Conservation (phyloP, 2,113 vertebrate genomes). For the Cepphus grylle region DNA sequence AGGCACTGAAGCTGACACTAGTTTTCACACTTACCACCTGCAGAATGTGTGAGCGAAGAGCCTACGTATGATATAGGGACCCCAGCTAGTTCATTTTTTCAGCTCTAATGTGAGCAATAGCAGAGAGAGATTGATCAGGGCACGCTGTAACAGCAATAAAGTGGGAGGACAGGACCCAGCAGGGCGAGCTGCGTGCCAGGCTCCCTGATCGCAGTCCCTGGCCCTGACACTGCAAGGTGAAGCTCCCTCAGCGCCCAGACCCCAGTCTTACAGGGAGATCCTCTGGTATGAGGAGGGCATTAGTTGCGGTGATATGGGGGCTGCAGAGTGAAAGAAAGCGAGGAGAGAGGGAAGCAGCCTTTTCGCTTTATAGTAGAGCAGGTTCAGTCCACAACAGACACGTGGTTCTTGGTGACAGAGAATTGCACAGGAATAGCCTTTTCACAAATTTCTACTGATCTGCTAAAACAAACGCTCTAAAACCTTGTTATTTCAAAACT, state of each 20-base stretch:
- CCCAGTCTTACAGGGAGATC: background rate
- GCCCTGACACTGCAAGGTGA: background rate
- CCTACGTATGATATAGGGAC: background rate
- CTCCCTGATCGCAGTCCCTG: too few species aligned
- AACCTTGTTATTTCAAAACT: background rate
- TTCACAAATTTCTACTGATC: background rate
- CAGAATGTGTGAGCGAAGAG: background rate
- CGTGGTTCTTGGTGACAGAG: background rate
- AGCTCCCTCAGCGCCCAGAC: background rate
- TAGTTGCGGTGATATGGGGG: background rate
- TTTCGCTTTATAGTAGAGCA: accelerated
- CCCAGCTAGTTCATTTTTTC: background rate
- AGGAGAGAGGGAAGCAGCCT: background rate
- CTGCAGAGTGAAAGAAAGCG: background rate
- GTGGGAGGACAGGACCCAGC: background rate
- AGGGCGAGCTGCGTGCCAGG: background rate
- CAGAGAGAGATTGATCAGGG: background rate
- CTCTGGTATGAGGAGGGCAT: accelerated
- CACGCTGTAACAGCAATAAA: accelerated
- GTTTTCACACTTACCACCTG: background rate
- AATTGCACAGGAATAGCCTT: background rate
- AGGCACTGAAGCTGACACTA: background rate
- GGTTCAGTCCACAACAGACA: background rate
- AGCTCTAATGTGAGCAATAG: background rate
- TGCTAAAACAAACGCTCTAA: background rate